Base-by-base conservation (phyloP, 2,888 invertebrate species). In the Epirrhoe alternata region DNA sequence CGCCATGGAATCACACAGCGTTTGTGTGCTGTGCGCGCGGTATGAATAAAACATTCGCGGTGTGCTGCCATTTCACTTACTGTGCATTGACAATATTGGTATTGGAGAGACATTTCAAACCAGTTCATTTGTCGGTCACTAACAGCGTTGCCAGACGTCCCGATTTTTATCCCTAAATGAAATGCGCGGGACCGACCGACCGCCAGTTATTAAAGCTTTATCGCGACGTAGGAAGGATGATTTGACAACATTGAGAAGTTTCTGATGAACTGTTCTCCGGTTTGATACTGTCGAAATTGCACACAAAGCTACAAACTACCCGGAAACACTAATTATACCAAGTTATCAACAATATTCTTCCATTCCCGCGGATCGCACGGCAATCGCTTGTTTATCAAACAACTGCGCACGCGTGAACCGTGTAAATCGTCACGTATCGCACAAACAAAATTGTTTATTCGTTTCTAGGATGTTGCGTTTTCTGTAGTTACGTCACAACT, bases 1-100 rank as follows among this genome's bases (percentile, higher is more conserved):
- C 66, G 57, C 24, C 50, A 60, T 61, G 57, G n/a, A 58, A 56
- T 50, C 61, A 33, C 45, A 16, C 57, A 45, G 56, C 62, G 67
- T 59, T 62, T 57, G 60, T 57, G 64, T 52, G 47, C 56, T 61
- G 56, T 50, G 52, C 42, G 64, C 64, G 60, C 33, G 53, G 7
- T 24, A 64, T 68, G 61, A 64, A 68, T 68, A 64, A 68, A 56
- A 64, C 68, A 68, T 60, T 45, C 30, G n/a, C 5, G n/a, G 42
- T 54, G 49, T 12, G 24, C 14, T 52, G 51, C 61, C 45, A 60
- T 67, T 67, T 67, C 63, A 51, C 59, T 54, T 51, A 6, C 51
- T 42, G 42, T 52, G 56, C 33, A 42, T 38, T 54, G 61, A 17
- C 42, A 30, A 54, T 58, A 14, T 45, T 47, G 14, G 47, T 42